phyloP scores from a whole-genome alignment of 2,113 vertebrate species.

The Salvelinus sp. region DNA sequence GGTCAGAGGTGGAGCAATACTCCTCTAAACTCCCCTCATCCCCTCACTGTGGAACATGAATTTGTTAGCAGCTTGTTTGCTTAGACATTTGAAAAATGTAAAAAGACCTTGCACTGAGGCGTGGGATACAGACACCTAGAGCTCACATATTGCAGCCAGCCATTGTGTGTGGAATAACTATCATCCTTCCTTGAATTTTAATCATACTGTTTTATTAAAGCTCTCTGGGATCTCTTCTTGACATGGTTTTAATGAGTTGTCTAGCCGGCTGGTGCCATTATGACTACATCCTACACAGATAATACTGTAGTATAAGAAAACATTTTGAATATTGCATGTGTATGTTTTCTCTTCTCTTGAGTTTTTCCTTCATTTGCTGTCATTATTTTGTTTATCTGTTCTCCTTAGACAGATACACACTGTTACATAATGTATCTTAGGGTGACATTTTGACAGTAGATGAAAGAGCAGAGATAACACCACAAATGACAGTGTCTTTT shows the following conservation, averaged over 20 bases:
- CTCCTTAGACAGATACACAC: not conserved
- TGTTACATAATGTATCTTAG: not conserved
- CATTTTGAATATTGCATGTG: constrained; percentile 24
- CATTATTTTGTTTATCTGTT: constrained; percentile 20
- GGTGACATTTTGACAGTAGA: not conserved
- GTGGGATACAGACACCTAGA: constrained; percentile 62
- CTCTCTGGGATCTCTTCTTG: constrained; percentile 58
- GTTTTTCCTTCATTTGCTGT: constrained; percentile 24
- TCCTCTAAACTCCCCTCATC: constrained; percentile 18
- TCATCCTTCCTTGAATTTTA: constrained; percentile 70
- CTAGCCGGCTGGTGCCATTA: constrained; percentile 34
- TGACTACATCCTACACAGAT: constrained; percentile 32
- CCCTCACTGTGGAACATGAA: constrained; percentile 34
- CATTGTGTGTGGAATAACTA: constrained; percentile 62
- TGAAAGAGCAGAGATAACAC: not conserved
- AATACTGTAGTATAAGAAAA: constrained; percentile 42
- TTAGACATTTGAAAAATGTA: constrained; percentile 52
- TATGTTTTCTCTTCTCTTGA: constrained; percentile 41
- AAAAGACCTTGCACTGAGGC: constrained; percentile 58
- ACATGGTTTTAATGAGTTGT: constrained; percentile 65
- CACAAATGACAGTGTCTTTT: not conserved
- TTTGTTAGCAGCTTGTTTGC: constrained; percentile 62
- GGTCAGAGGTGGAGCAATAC: constrained; percentile 32
- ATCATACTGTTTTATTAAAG: constrained; percentile 71
- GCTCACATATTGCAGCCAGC: constrained; percentile 57